phyloP scores from a whole-genome alignment of 2,113 vertebrate species.

The Vulpes lagopus region DNA sequence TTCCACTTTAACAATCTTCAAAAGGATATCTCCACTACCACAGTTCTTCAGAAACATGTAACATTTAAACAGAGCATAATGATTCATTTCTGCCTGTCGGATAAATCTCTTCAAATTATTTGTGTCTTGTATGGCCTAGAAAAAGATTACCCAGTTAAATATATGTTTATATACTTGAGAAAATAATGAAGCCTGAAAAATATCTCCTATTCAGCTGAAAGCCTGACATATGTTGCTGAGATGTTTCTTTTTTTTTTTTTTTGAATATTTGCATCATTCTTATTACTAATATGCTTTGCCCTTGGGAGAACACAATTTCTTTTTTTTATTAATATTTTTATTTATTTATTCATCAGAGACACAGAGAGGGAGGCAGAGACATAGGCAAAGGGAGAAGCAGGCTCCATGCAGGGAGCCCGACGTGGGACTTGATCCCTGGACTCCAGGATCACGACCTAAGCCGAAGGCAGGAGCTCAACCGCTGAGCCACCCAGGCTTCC shows the following conservation, averaged over 20 bases:
- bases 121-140: conserved; percentile 98
- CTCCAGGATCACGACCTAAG: too few species aligned
- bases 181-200: conserved; percentile 46
- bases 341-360: too few species aligned
- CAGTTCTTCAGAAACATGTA: conserved; percentile 96
- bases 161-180: not conserved
- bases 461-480: too few species aligned
- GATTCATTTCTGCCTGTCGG: conserved; percentile 97
- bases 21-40: conserved; percentile 94
- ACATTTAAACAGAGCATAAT: conserved; percentile 97
- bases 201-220: not conserved
- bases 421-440: too few species aligned
- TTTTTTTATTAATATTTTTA: too few species aligned
- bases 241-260: conserved; percentile 26
- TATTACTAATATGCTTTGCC: conserved; percentile 25
- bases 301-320: conserved; percentile 9
- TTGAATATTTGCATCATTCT: conserved; percentile 44
- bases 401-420: too few species aligned
- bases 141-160: conserved; percentile 69
- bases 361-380: too few species aligned
- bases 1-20: conserved; percentile 95
- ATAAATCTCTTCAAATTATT: conserved; percentile 98
- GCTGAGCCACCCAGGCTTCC: too few species aligned
- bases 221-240: not conserved
- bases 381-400: too few species aligned